Evolutionary conservation across 2,888 invertebrate species (phyloP), one percentile per base, ranked within the genome.

Genomic region (Dolomedes plantarius): DNA sequence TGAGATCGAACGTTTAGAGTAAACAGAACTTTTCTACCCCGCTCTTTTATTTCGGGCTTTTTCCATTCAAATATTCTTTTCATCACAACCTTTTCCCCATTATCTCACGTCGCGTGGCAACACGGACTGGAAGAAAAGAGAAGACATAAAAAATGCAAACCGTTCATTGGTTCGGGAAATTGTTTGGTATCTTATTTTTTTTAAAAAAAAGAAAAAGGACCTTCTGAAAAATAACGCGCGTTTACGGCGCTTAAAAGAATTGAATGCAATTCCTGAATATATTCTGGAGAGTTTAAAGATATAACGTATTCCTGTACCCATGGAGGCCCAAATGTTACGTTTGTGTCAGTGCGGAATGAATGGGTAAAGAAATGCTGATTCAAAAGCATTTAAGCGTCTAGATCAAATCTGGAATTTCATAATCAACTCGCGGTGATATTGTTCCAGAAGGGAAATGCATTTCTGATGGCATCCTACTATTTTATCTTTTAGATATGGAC

Each of bases 101-200:
- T 77, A 77, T 77, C 28, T 68, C 69, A 69, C 77, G 77, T 77
- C 68, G 77, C 77, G 69, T 77, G 77, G 77, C 77, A 77, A 77
- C 77, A 77, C 29, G 69, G 36, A 77, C 27, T 69, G 77, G 68
- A 65, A 64, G 29, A 62, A 69, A 56, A 56, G 62, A 36, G 13
- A 36, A n/a, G 27, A 36, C 31, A 19, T 23, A 27, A 75, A 65
- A 65, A 65, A 28, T 77, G 69, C 46, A 41, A 77, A 56, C 39
- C 50, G 50, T 77, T 77, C 68, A 77, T 77, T 77, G 77, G 77
- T 69, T 27, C 36, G 50, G 19, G 69, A 77, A 77, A 77, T 69
- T 69, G 56, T 77, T 77, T 77, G 77, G 56, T 16, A 19, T 19
- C 19, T 32, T 41, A 69, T 77, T 77, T 50, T 76, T 68, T 46